Percentiles rank a stretch among this genome's conserved stretches.
Conservation (phyloP, 2,113 vertebrate species). For the Edolisoma coerulescens region DNA sequence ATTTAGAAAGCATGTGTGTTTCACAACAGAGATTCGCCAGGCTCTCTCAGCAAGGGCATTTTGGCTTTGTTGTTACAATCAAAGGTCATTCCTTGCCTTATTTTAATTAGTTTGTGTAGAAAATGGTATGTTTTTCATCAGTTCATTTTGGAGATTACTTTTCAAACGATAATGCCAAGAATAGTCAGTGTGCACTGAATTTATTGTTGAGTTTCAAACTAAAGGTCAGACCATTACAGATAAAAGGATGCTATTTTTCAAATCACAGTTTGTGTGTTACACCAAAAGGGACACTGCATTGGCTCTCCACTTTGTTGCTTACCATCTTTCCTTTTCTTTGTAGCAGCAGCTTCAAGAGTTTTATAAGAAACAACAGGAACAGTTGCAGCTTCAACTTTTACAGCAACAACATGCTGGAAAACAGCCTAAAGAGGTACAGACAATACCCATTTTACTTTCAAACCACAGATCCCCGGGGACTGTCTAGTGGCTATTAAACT, state of each 20-base stretch:
- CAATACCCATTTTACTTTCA: constrained; percentile 77
- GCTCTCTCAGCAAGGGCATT: constrained; percentile 73
- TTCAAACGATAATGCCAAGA: constrained; percentile 82
- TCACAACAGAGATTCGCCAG: constrained; percentile 63
- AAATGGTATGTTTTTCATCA: constrained; percentile 84
- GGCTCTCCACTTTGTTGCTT: constrained; percentile 64
- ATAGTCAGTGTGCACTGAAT: constrained; percentile 75
- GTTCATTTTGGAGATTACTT: constrained; percentile 85
- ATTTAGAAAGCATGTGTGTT: constrained; percentile 49
- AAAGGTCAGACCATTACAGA: constrained; percentile 82
- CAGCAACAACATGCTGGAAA: constrained; percentile 99
- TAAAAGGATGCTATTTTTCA: constrained; percentile 84
- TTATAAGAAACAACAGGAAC: constrained; percentile 99
- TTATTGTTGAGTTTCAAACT: constrained; percentile 80
- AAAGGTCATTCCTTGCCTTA: constrained; percentile 80
- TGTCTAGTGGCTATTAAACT: constrained; percentile 74
- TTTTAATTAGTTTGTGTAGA: constrained; percentile 85
- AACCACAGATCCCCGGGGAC: constrained; percentile 68
- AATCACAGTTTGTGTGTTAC: constrained; percentile 69
- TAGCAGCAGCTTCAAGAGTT: constrained; percentile 99
- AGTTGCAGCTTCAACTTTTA: constrained; percentile 98
- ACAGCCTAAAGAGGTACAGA: constrained; percentile 96
- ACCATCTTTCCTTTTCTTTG: constrained; percentile 75
- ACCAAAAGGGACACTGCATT: constrained; percentile 62
- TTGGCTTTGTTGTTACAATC: constrained; percentile 77